Evolutionary conservation across 2,888 invertebrate genomes (phyloP), one percentile per base, ranked within the genome.

Genomic region (Therioaphis trifolii): DNA sequence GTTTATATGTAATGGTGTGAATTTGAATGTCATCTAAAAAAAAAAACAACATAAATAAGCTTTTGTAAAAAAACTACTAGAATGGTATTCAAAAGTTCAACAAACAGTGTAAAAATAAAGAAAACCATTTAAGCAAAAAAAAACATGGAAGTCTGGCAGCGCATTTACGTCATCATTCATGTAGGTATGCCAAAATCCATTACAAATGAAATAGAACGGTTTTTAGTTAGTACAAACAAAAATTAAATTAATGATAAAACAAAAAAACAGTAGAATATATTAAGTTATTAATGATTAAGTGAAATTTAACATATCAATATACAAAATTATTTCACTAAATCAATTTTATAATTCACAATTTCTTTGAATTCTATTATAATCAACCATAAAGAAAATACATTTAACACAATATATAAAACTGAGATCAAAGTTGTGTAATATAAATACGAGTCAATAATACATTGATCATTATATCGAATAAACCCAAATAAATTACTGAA

Each of bases 121-220:
- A 80, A 80, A 80, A 72, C 24, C 71, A 27, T 72, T 82, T 80
- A 72, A 35, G n/a, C n/a, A 35, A 35, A 72, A 74, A 74, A 63
- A 82, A 49, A 63, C 18, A 71, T 58, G 24, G 7, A 21, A 72
- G 82, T 82, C 82, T 82, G 72, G 74, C 72, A 35, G 24, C 35
- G 63, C 27, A 82, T 82, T 63, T 82, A n/a, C 82, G 82, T 82
- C 82, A 82, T 82, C 49, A 35, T 63, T 21, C 12, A 52, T 49
- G 63, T 52, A 72, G 74, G 82, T 52, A 72, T 82, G 82, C 82
- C 82, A 82, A 82, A 82, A 82, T 46, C 15, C 29, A 74, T 49
- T 82, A 40, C 82, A 82, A 82, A 82, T 66, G 74, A 82, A 82
- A 82, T 82, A 18, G 63, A 82, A 66, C 74, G 63, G 49, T 58